These are phyloP conservation scores for Sclerurus mexicanus DNA, from an alignment of 2,113 vertebrate species.

Conservation along the genomic window DNA sequence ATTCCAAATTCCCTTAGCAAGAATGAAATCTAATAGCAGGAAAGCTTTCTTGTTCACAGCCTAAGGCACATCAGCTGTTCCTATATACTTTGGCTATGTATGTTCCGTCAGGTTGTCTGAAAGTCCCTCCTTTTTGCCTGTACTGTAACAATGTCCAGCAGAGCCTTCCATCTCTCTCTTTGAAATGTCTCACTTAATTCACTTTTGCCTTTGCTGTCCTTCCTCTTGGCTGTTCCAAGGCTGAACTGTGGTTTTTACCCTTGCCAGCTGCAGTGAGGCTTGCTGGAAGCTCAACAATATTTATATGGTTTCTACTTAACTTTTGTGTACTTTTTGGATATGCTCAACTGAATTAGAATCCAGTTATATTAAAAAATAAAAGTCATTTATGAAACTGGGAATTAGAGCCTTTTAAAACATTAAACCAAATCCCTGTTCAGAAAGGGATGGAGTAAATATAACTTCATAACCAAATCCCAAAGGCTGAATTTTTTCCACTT, in stretches of 20 bases:
- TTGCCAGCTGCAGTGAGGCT: neutral
- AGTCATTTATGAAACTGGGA: conserved; percentile 11
- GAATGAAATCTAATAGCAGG: neutral
- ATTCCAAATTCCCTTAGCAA: neutral
- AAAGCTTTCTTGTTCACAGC: neutral
- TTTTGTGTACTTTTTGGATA: neutral
- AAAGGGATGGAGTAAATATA: neutral
- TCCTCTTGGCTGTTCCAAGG: neutral
- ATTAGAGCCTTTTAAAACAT: neutral
- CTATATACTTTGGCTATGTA: fast-evolving
- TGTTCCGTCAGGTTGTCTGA: neutral
- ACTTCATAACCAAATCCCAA: neutral
- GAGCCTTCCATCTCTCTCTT: neutral
- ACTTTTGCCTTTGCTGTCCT: neutral
- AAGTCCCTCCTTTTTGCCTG: neutral
- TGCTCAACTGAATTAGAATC: neutral
- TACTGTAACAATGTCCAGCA: neutral
- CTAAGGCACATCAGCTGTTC: neutral
- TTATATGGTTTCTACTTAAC: neutral
- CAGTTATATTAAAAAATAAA: neutral
- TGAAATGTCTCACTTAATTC: neutral
- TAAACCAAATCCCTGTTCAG: neutral
- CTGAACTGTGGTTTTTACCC: neutral
- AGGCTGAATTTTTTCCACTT: neutral
- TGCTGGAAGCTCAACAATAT: neutral